Evolutionary conservation across 2,113 vertebrate species (phyloP), one percentile per base, ranked within the genome.

Genomic region (Engystomops pustulosus): DNA sequence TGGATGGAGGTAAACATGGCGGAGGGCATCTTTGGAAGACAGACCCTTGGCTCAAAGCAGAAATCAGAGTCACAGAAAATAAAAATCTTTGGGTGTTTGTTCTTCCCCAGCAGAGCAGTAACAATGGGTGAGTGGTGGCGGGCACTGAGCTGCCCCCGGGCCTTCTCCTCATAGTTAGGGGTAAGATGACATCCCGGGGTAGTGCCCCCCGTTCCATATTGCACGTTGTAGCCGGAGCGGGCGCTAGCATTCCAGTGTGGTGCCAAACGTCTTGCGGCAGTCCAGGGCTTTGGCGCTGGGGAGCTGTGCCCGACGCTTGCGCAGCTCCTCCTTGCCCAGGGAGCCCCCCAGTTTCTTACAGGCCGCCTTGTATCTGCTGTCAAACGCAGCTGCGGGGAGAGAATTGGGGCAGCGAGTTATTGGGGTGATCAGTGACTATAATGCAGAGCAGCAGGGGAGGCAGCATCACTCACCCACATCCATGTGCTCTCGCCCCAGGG

Each of bases 351-450:
- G 93, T 4, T 94, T 95, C 18, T 88, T 84, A 81, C 91, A 96
- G 3, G 96, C 96, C 0, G 91, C 87, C 86, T 95, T 96, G 90
- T 96, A 98, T 88, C 94, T 95, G 91, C 97, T 97, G 90, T 98
- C 97, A 1, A 98, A 98, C 12, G 94, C 92, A 11, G 88, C 96
- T 97, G 89, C 6, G 51, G 55, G 20, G 18, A 60, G 18, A 60
- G 49, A 14, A n/a, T 41, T 4, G 44, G 44, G 44, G 44, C 44
- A 45, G 44, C 44, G 10, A 11, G 44, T 45, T 45, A 45, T 11
- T 45, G 44, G 4, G 8, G 38, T 41, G 8, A 8, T 41, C 38
- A 8, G 44, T 11, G 44, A 11, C 10, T 5, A 41, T 41, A 41
- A 41, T 41, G 38, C 4, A 9, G 38, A 9, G 38, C 38, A 41